Base-by-base conservation (phyloP, 2,113 vertebrate species). In the Dryoscopus gambensis region DNA sequence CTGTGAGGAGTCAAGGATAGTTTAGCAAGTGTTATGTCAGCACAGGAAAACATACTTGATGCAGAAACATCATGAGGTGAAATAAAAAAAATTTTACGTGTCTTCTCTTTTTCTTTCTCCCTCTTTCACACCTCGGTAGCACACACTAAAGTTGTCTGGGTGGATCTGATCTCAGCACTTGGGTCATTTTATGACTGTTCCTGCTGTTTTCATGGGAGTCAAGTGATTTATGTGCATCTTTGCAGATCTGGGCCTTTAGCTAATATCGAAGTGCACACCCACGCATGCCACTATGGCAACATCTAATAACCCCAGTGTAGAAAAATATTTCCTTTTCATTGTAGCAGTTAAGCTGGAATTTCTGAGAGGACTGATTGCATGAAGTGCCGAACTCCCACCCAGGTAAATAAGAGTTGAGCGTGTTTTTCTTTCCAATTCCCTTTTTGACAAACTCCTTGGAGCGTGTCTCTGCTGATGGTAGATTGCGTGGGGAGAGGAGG, bases 321-420 rank as follows among this genome's bases (percentile, higher is more conserved):
- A 65, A 94, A 94, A 96, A 93, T 94, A 95, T 94, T 96, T 91
- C 95, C 85, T 88, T 96, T 91, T 85, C 85, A 52, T 55, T 86
- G 75, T 42, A 90, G 78, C 71, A 67, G 84, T 79, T 85, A 89
- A 87, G 63, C 70, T 84, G 95, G 93, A 93, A 86, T 88, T 95
- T 84, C 62, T 80, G 44, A 85, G 74, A 65, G 67, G 78, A 35
- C 53, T 93, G 70, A 55, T 85, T 75, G 50, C 3, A 16, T 69
- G 63, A 80, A 86, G 68, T 63, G 60, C 44, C 0, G 10, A 5
- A 92, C 83, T 95, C 92, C 83, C 93, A 89, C 85, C 76, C 69
- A 78, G 88, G 79, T 67, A 77, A 77, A 81, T 85, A 47, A 80
- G 60, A 90, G 25, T 52, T 44, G 27, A 67, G n/a, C 24, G 3